A percentile compares a stretch with the other conserved stretches of the same genome.
phyloP scores from a whole-genome alignment of 30 jellyfish, hydroid and myxozoan species.

The Turritopsis rubra region DNA sequence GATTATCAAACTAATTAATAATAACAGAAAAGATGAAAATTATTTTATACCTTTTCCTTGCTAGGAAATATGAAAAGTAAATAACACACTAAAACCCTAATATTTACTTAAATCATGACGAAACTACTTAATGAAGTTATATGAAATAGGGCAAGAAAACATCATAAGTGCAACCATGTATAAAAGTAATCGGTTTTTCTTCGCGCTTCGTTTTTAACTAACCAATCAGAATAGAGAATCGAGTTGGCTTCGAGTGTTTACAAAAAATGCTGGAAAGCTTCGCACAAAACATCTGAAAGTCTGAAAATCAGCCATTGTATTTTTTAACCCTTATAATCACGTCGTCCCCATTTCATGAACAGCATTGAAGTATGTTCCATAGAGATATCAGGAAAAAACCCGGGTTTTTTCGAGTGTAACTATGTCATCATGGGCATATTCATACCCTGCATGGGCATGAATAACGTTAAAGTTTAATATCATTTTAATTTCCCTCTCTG shows the following conservation, averaged over 20 bases:
- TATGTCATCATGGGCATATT: too few species aligned
- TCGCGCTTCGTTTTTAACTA: slow-evolving; percentile 23
- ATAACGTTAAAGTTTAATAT: too few species aligned
- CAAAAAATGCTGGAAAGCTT: neutral
- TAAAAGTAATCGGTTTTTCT: neutral
- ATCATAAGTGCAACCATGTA: slow-evolving; percentile 15
- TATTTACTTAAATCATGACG: neutral
- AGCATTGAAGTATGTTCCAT: too few species aligned
- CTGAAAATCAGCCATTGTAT: too few species aligned
- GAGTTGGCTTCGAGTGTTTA: neutral
- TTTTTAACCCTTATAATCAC: too few species aligned
- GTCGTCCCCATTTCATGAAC: too few species aligned
- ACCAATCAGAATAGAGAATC: slow-evolving; percentile 15
- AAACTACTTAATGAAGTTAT: neutral
- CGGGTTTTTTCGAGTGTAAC: too few species aligned
- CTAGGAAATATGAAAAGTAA: neutral
- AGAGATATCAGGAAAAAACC: too few species aligned
- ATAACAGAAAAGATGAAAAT: neutral
- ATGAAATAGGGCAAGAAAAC: neutral
- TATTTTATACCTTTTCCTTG: too few species aligned
- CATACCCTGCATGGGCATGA: too few species aligned
- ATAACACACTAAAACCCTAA: neutral
- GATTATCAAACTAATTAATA: neutral
- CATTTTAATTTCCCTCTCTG: too few species aligned
- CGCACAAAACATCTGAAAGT: too few species aligned